Base-by-base conservation (phyloP, 2,113 vertebrate species). In the Labeo rohita region DNA sequence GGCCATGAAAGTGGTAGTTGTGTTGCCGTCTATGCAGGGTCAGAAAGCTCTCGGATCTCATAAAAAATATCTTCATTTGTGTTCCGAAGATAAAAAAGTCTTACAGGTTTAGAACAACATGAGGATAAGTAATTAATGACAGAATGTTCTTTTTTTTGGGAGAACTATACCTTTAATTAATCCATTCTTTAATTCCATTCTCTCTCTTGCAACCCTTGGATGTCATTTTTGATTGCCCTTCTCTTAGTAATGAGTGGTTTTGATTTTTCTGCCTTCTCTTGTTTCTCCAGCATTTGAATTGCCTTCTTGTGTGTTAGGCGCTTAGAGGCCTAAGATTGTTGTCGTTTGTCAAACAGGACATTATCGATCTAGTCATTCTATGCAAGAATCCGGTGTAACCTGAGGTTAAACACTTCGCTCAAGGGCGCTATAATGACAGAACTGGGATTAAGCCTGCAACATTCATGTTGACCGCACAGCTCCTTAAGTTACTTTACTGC, bases 341-440 rank as follows among this genome's bases (percentile, higher is more conserved):
- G 50, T 78, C 75, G 54, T 56, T 78, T 39, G 50, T 78, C 75
- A 78, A 78, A 78, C 75, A 78, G 10, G 76, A 61, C 56, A 61
- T 15, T 54, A 77, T 80, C 8, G 36, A 80, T 61, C 36, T 23
- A 63, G 18, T 63, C 36, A 45, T 23, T 63, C 36, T 63, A 61
- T 80, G 21, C 54, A 23, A 61, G 16, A 72, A 72, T 72, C 36
- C 11, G 1, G 54, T 79, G 9, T 59, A 61, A 79, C 52, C 56
- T 23, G 6, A 80, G 56, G 12, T 45, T 61, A 45, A 61, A 45
- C 56, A 80, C 56, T 43, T 63, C 0, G 21, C 54, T n/a, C 4
- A 79, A 45, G 18, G 18, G 9, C 5, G 7, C 6, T 34, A 21
- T 78, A 59, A 59, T 23, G 36, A 61, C 3, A 45, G 18, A 61